Conservation (phyloP, 2,113 vertebrate genomes). For the Steatornis caripensis region DNA sequence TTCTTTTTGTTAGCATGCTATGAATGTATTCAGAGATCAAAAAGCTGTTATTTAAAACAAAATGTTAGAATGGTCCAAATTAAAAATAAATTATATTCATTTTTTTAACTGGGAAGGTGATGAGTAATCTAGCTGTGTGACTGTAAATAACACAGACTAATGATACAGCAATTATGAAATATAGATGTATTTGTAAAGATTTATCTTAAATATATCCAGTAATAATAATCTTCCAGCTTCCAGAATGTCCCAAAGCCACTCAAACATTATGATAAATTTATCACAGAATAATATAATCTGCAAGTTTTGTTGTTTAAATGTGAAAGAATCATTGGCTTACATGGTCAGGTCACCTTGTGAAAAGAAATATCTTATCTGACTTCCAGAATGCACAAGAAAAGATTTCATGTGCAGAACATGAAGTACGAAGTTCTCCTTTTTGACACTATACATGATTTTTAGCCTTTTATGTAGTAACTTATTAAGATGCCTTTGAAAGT, state of each 20-base stretch:
- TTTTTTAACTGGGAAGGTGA: background rate
- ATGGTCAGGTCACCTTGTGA: background rate
- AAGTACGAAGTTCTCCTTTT: background rate
- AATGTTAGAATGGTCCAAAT: slow-evolving; percentile 16
- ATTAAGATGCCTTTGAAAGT: background rate
- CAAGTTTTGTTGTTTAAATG: background rate
- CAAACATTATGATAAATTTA: background rate
- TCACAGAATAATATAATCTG: background rate
- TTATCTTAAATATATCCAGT: background rate
- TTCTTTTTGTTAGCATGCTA: slow-evolving; percentile 47
- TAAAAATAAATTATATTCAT: slow-evolving; percentile 1
- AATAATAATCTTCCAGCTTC: background rate
- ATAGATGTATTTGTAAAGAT: background rate
- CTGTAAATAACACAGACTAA: background rate
- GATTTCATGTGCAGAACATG: background rate
- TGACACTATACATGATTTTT: background rate
- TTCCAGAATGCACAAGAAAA: background rate
- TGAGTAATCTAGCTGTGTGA: background rate
- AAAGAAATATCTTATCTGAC: background rate
- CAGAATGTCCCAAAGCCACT: background rate
- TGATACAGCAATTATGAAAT: background rate
- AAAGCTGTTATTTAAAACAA: slow-evolving; percentile 41
- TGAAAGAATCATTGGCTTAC: background rate
- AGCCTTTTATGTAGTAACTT: background rate
- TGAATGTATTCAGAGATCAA: slow-evolving; percentile 22